Percentiles rank a stretch among this genome's conserved stretches.
Conservation (phyloP, 2,113 vertebrate genomes). For the Plecotus auritus region DNA sequence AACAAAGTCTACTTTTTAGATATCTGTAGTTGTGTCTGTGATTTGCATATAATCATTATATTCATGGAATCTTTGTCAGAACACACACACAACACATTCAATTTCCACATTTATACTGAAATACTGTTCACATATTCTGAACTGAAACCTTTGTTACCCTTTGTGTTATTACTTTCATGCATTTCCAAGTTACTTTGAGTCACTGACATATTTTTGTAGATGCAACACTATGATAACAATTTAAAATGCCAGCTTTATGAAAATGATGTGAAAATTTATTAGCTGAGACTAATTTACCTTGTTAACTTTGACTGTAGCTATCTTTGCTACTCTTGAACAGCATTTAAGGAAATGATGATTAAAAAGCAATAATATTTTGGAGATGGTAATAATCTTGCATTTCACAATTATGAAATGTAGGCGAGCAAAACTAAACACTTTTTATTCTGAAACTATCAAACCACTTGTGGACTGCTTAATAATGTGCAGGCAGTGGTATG, state of each 20-base stretch:
- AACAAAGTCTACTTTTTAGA: background rate
- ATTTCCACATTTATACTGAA: background rate
- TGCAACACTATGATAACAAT: background rate
- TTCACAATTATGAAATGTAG: background rate
- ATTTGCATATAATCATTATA: background rate
- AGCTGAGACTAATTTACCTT: background rate
- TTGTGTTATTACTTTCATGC: background rate
- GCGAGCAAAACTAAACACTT: background rate
- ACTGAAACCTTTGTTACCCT: background rate
- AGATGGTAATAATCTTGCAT: background rate
- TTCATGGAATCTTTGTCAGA: background rate
- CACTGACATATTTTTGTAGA: background rate
- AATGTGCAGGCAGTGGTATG: background rate
- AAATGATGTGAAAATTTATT: constrained; percentile 17
- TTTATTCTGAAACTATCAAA: background rate
- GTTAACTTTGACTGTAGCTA: background rate
- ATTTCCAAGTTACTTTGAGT: constrained; percentile 8
- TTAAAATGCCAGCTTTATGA: background rate
- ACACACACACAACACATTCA: background rate
- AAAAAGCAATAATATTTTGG: constrained; percentile 15
- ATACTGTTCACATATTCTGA: background rate
- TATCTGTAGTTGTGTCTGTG: background rate
- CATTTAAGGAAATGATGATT: constrained; percentile 27
- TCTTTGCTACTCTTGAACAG: constrained; percentile 3
- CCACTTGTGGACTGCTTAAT: background rate